phyloP scores from a whole-genome alignment of 2,797 vertebrate genomes.

The Molothrus ater region DNA sequence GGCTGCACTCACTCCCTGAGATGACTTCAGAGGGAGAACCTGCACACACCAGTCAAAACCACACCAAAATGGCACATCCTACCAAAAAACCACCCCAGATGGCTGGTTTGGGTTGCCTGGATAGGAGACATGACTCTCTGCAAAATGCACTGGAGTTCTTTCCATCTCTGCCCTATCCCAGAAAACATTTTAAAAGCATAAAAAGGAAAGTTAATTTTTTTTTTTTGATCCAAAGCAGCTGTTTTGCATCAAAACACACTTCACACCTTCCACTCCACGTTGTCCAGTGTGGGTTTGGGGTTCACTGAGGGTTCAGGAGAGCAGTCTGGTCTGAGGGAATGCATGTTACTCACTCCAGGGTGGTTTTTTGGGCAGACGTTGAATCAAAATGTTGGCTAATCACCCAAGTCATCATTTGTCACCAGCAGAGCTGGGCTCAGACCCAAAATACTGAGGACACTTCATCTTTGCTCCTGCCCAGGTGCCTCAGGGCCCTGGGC shows the following conservation, averaged over 20 bases:
- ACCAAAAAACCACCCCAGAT: neutral
- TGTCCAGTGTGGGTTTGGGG: accelerated
- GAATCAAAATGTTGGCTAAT: neutral
- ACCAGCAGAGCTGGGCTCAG: neutral
- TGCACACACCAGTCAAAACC: neutral
- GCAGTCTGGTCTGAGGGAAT: neutral
- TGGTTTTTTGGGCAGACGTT: accelerated
- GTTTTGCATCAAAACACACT: neutral
- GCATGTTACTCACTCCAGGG: neutral
- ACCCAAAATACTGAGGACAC: neutral
- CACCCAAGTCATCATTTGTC: neutral
- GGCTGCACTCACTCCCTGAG: neutral
- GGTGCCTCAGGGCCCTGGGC: neutral
- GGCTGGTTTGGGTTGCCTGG: neutral
- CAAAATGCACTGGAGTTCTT: neutral
- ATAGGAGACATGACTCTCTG: neutral
- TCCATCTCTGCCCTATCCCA: neutral
- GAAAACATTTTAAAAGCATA: neutral
- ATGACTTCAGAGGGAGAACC: neutral
- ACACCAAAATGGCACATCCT: neutral
- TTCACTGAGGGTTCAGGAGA: neutral
- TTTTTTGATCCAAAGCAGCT: neutral
- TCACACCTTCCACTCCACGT: accelerated
- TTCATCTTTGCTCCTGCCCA: neutral
- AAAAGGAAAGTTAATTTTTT: neutral